Conservation (phyloP, 2,888 invertebrate genomes). For the Neocrepidodera transversa region DNA sequence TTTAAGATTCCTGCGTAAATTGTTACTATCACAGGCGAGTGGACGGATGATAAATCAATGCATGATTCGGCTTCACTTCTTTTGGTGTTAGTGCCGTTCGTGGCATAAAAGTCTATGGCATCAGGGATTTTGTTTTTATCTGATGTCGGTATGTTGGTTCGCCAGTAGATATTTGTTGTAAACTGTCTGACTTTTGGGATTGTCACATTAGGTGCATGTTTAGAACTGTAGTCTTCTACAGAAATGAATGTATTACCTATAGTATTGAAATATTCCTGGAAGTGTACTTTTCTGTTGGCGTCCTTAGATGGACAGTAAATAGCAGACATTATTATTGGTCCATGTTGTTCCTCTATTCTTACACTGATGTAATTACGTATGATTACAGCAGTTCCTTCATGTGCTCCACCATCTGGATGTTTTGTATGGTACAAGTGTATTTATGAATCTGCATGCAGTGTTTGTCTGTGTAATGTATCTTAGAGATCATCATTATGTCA, state of each 20-base stretch:
- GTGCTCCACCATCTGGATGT: constrained; percentile 30
- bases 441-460: constrained; percentile 34
- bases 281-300: too few relatives aligned
- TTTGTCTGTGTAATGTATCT: constrained; percentile 32
- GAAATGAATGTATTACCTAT: too few relatives aligned
- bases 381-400: constrained; percentile 27
- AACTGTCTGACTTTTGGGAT: too few relatives aligned
- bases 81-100: constrained; percentile 7
- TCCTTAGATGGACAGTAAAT: too few relatives aligned
- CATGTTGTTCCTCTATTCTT: too few relatives aligned
- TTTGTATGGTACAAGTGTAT: constrained; percentile 37
- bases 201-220: too few relatives aligned
- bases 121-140: constrained; percentile 2
- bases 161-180: neutral
- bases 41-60: constrained; percentile 16
- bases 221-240: too few relatives aligned
- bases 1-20: constrained; percentile 4
- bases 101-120: neutral
- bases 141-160: neutral
- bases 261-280: too few relatives aligned
- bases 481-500: constrained; percentile 36
- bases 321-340: too few relatives aligned
- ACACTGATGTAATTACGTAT: constrained; percentile 22
- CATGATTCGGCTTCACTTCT: constrained; percentile 16
- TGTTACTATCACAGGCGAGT: constrained; percentile 13